Evolutionary conservation across 2,888 invertebrate genomes (phyloP).

Genomic region (Agrotis puta): DNA sequence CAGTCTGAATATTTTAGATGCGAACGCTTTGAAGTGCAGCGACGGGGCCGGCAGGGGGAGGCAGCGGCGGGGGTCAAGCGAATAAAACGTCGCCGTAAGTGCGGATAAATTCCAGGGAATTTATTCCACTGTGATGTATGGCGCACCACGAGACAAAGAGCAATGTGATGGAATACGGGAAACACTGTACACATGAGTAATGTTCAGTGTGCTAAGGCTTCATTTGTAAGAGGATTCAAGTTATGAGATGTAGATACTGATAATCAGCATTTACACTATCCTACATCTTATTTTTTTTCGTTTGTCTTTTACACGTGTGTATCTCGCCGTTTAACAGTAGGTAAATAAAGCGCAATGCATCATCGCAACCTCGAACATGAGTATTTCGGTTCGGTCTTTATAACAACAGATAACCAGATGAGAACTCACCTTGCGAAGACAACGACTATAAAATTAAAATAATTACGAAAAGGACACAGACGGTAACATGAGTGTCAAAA

Average conservation of each 20-base stretch:
- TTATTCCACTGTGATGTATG: conserved; percentile 61
- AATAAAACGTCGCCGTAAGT: conserved; percentile 66
- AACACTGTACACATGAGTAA: not conserved
- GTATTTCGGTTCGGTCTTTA: no score
- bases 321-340: no score
- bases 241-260: not conserved
- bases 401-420: not conserved
- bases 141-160: conserved; percentile 37
- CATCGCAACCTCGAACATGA: no score
- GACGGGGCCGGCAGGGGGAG: conserved; percentile 3
- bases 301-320: no score
- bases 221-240: not conserved
- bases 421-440: not conserved
- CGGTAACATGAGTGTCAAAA: conserved; percentile 35
- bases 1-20: conserved; percentile 62
- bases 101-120: conserved; percentile 67
- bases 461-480: conserved; percentile 14
- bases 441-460: conserved; percentile 17
- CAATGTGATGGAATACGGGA: conserved; percentile 17
- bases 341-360: no score
- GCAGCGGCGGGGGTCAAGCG: conserved; percentile 50
- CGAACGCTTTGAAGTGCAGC: conserved; percentile 54
- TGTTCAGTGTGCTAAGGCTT: not conserved
- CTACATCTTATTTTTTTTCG: no score
- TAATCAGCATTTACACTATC: no score